Conservation (phyloP, 2,888 invertebrate species). For the Pecten maximus region DNA sequence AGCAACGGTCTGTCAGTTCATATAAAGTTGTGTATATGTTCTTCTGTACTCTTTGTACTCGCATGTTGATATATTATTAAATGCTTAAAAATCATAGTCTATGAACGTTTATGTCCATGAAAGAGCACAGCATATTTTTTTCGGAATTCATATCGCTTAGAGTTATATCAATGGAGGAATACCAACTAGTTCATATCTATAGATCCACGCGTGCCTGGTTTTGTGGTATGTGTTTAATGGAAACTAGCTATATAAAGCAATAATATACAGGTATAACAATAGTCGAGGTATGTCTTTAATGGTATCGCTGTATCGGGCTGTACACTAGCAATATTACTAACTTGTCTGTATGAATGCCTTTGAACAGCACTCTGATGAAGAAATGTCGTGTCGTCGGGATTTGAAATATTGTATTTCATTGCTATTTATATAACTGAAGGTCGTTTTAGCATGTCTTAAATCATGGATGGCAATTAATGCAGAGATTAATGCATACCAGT, state of each 20-base stretch:
- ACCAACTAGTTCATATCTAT: background rate
- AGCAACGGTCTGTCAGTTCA: no score
- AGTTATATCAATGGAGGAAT: no score
- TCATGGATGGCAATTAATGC: background rate
- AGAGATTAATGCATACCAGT: background rate
- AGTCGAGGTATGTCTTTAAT: background rate
- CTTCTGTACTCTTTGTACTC: no score
- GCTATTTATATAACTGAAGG: no score
- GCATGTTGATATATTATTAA: no score
- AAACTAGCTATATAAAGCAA: background rate
- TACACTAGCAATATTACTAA: background rate
- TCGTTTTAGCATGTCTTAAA: background rate
- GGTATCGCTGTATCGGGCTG: background rate
- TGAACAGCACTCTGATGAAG: background rate
- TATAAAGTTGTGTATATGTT: no score
- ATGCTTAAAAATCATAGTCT: no score
- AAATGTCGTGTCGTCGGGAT: background rate
- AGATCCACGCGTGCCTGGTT: background rate
- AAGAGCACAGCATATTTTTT: no score
- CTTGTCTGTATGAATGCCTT: background rate
- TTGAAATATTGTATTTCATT: no score
- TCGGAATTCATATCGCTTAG: no score
- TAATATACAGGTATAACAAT: background rate
- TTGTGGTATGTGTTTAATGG: background rate
- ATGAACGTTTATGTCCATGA: no score